Base-by-base conservation (phyloP, 2,113 vertebrate species). In the Microcebus tavaratra region DNA sequence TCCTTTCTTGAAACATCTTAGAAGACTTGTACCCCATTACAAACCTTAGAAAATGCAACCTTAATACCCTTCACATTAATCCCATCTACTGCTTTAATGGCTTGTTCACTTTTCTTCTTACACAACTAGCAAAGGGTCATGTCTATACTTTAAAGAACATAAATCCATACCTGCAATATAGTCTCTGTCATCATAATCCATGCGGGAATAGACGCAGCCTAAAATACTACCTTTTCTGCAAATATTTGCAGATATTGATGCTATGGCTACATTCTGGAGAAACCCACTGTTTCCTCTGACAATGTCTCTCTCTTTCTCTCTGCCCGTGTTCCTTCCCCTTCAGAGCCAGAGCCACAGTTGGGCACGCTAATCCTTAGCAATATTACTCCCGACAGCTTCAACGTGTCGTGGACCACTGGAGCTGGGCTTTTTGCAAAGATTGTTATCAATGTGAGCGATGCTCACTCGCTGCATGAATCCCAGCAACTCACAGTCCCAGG, bases 321-420 rank as follows among this genome's bases (percentile, higher is more conserved):
- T 95, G 70, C 96, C 97, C 72, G 14, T 98, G 95, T 98, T 97
- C 98, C 98, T 97, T 91, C 91, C 94, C 88, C 98, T 96, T 97
- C 91, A 98, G 98, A 98, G 93, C 97, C 97, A 97, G 98, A 98
- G 95, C 97, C 98, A 96, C 97, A 98, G 97, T 92, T 98, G 98
- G 97, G 98, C 97, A 97, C 0, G 31, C 97, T 98, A 97, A 97
- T 98, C 94, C 90, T 98, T 98, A 98, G 98, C 98, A 98, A 97
- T 39, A 96, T 98, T 98, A 98, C 98, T 85, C 96, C 98, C 0
- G 96, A 98, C 98, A 98, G 98, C 98, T 98, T 99, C 98, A 98
- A 94, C 95, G 61, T 98, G 96, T 98, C 98, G 1, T 98, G 98
- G 98, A 98, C 96, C 88, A 72, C 97, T 18, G 91, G 31, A 36